These are phyloP conservation scores for Sus cebifrons DNA, from an alignment of 2,797 vertebrate species.

Conservation along the genomic window DNA sequence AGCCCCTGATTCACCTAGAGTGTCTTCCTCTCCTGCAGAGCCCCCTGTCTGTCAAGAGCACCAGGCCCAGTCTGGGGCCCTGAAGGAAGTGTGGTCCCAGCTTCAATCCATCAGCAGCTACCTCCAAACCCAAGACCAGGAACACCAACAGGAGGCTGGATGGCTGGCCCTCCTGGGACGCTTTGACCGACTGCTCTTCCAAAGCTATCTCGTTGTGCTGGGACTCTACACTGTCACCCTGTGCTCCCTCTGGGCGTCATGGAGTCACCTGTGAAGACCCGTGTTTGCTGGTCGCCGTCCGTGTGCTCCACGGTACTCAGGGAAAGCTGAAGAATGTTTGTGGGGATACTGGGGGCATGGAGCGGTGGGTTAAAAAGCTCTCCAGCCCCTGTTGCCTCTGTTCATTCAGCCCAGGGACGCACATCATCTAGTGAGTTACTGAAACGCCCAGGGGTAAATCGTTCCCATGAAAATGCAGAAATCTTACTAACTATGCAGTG, in stretches of 20 bases:
- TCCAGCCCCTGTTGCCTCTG: background rate
- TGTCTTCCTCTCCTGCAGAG: constrained; percentile 67
- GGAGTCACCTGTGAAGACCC: constrained; percentile 89
- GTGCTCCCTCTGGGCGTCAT: constrained; percentile 92
- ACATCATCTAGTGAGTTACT: background rate
- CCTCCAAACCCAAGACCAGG: constrained; percentile 90
- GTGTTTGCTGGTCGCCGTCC: background rate
- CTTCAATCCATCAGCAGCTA: constrained; percentile 90
- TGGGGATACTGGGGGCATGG: background rate
- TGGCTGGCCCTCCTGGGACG: constrained; percentile 93
- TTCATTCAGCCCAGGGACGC: background rate
- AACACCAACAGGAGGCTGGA: constrained; percentile 85
- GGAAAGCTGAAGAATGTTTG: background rate
- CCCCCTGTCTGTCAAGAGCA: background rate
- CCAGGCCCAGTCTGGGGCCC: constrained; percentile 32
- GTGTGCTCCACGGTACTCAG: background rate
- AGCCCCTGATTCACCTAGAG: background rate
- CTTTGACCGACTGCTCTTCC: constrained; percentile 93
- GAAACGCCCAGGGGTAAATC: background rate
- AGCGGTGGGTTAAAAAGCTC: background rate
- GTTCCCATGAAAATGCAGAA: background rate
- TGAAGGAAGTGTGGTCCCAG: constrained; percentile 92
- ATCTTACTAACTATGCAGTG: background rate
- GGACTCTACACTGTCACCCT: constrained; percentile 91
- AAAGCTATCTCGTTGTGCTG: constrained; percentile 91